These are phyloP conservation scores for Siderastrea radians DNA, from an alignment of 92 coral and sea anemone species.

Conservation along the genomic window DNA sequence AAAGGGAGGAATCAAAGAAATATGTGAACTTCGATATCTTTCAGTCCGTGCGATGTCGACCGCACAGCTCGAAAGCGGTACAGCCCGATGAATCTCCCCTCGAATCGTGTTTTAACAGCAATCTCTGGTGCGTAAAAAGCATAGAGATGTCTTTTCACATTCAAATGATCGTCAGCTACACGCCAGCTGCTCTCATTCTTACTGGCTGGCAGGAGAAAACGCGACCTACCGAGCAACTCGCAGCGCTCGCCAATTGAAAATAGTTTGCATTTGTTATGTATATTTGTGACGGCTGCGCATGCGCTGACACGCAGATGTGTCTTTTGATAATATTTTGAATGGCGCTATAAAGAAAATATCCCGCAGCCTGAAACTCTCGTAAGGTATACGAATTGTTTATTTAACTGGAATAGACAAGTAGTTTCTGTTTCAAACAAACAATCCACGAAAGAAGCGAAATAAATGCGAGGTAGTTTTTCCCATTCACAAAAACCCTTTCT, in stretches of 20 bases:
- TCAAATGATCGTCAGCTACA: slow-evolving; percentile 80
- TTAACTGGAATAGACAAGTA: not conserved
- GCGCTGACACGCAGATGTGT: slow-evolving; percentile 20
- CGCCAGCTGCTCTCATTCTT: slow-evolving; percentile 93
- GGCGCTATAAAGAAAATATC: not conserved
- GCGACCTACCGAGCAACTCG: slow-evolving; percentile 64
- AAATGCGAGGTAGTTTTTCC: not conserved
- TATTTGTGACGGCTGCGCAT: slow-evolving; percentile 40
- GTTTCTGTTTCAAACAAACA: not conserved
- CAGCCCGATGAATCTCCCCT: slow-evolving; percentile 33
- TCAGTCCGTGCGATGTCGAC: slow-evolving; percentile 59
- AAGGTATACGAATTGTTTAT: not conserved
- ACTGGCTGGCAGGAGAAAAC: slow-evolving; percentile 79
- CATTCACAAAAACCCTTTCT: not conserved
- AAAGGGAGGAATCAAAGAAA: slow-evolving; percentile 38
- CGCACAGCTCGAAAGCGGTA: slow-evolving; percentile 43
- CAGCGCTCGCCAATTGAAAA: slow-evolving; percentile 78
- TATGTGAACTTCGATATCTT: slow-evolving; percentile 21
- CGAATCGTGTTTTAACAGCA: slow-evolving; percentile 64
- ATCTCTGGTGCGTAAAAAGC: slow-evolving; percentile 81
- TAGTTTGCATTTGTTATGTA: slow-evolving; percentile 15
- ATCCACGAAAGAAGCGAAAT: not conserved
- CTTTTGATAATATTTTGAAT: slow-evolving; percentile 27
- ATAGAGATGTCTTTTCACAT: slow-evolving; percentile 88
- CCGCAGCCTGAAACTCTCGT: not conserved